Evolutionary conservation across 2,797 vertebrate species (phyloP), one percentile per base, ranked within the genome.

Genomic region (Falco concolor): DNA sequence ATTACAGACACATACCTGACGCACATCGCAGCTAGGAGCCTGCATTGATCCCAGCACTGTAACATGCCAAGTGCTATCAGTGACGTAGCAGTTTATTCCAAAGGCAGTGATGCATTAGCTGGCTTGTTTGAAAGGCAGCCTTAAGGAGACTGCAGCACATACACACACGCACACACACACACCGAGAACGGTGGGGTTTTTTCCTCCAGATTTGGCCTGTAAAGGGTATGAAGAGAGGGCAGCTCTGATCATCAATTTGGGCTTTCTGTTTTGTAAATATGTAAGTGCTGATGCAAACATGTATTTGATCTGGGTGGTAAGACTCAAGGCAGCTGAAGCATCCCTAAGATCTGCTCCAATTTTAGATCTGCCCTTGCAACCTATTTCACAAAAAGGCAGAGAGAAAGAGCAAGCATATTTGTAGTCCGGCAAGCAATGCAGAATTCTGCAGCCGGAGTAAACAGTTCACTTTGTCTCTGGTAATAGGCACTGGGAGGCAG

Each of bases 41-140:
- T 24, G 91, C 96, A 97, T 20, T 84, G 95, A 52, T 97, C 84
- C 96, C 97, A 98, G 93, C 96, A 94, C 54, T 89, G 96, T 36
- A 95, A 96, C 98, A 96, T 96, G 95, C 96, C 95, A 79, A 84
- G 90, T 32, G 92, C 96, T 65, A 24, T 11, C 67, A 34, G 79
- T 91, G 96, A 96, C 21, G 73, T 19, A 54, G 88, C 94, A 6
- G 53, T 11, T 84, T 42, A 40, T 57, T 59, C 76, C 34, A 57
- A 49, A 74, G 90, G 92, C 93, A 90, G 87, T 57, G 95, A 94
- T 88, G 96, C 94, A 95, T 87, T 61, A 73, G 94, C 94, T 85
- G 67, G 79, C 88, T 87, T 5, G 45, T 84, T 81, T 72, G 95
- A 80, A 80, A 74, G 67, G 88, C 94, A 95, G 95, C 72, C 87